Evolutionary conservation across 2,888 invertebrate species (phyloP).

Genomic region (Lottia scabra): DNA sequence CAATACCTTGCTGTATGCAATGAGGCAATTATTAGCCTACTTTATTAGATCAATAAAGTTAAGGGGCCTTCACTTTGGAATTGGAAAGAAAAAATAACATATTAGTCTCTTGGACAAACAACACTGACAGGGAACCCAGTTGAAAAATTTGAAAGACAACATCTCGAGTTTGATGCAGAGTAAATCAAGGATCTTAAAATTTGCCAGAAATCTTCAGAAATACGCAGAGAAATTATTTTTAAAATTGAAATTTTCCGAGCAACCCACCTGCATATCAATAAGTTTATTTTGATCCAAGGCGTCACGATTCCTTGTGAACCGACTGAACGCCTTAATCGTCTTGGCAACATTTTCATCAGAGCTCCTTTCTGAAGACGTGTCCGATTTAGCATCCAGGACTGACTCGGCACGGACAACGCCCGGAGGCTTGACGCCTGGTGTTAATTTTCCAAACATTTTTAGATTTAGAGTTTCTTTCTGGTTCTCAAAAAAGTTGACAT

Average conservation of each 20-base stretch:
- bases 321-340: neutral
- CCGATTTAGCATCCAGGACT: neutral
- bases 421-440: neutral
- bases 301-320: conserved; percentile 1
- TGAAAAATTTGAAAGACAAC: no score
- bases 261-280: conserved; percentile 5
- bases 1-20: no score
- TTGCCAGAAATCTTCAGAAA: no score
- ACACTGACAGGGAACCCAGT: no score
- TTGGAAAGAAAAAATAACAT: no score
- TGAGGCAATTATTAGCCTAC: neutral
- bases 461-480: no score
- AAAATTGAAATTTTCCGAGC: neutral
- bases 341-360: neutral
- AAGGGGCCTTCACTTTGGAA: no score
- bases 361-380: neutral
- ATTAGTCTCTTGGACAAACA: no score
- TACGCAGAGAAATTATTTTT: neutral
- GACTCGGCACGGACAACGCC: neutral
- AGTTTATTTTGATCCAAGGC: conserved; percentile 2
- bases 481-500: no score
- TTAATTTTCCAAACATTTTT: neutral
- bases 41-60: no score
- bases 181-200: no score
- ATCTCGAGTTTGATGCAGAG: no score